These are phyloP conservation scores for Pseudochirops corinnae DNA, from an alignment of 2,797 vertebrate genomes.

Conservation along the genomic window DNA sequence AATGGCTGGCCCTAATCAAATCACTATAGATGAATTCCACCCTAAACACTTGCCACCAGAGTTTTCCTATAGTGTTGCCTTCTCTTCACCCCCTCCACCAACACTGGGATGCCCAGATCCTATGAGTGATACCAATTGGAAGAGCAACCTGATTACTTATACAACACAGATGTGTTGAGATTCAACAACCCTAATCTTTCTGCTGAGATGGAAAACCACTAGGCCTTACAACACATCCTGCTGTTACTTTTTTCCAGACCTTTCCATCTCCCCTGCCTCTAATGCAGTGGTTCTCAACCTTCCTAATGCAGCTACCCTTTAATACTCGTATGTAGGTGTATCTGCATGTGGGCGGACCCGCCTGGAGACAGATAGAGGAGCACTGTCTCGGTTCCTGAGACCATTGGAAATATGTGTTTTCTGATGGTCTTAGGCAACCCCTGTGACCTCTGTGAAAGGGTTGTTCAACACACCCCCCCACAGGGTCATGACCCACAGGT, in stretches of 20 bases:
- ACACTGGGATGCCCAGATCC: background rate
- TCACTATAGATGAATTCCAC: background rate
- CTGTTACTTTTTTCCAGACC: background rate
- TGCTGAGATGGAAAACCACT: too few relatives aligned
- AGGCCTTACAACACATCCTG: background rate
- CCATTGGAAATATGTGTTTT: too few relatives aligned
- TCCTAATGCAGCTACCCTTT: too few relatives aligned
- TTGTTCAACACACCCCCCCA: too few relatives aligned
- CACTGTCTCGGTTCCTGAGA: too few relatives aligned
- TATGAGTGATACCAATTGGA: background rate
- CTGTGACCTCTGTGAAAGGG: too few relatives aligned
- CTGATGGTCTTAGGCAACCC: too few relatives aligned
- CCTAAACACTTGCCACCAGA: background rate
- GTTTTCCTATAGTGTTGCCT: background rate
- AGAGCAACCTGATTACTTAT: background rate
- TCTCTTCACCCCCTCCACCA: background rate
- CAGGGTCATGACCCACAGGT: too few relatives aligned
- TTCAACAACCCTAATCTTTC: background rate
- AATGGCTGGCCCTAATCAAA: background rate
- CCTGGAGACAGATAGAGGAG: too few relatives aligned
- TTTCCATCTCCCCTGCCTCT: conserved; percentile 9
- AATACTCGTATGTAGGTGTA: too few relatives aligned
- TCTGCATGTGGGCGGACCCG: too few relatives aligned
- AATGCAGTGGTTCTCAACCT: too few relatives aligned
- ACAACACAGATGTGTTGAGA: background rate